These are phyloP conservation scores for Samia ricini DNA, from an alignment of 1,140 invertebrate genomes.

Conservation along the genomic window DNA sequence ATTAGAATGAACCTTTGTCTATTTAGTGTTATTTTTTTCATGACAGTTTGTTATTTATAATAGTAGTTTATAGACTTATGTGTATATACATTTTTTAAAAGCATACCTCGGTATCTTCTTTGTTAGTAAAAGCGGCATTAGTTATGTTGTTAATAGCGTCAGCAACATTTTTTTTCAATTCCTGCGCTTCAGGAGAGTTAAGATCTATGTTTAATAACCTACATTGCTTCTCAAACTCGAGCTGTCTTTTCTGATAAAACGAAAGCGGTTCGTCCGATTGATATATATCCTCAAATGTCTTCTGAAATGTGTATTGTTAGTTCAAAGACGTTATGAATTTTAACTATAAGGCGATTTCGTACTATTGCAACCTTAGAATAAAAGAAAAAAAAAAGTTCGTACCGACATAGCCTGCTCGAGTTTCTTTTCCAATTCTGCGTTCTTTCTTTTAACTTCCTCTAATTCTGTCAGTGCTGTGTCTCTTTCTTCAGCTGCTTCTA, in stretches of 20 bases:
- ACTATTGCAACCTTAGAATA: too few species aligned
- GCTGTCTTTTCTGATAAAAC: conserved; percentile 61
- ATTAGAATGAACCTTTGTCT: too few species aligned
- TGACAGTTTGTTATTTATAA: too few species aligned
- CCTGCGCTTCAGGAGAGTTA: conserved; percentile 57
- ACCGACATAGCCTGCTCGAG: conserved; percentile 80
- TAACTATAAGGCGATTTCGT: not conserved
- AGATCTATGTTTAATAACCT: conserved; percentile 63
- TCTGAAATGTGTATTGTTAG: conserved; percentile 64
- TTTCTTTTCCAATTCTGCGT: conserved; percentile 85
- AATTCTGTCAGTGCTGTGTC: conserved; percentile 86
- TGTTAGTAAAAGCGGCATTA: conserved; percentile 60
- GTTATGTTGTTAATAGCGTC: conserved; percentile 51
- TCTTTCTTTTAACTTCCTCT: conserved; percentile 87
- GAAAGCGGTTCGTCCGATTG: conserved; percentile 60
- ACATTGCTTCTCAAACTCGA: conserved; percentile 67
- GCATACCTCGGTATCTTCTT: conserved; percentile 54
- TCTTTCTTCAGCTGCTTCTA: conserved; percentile 85
- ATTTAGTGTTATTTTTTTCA: too few species aligned
- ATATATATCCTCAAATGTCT: conserved; percentile 51
- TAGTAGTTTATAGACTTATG: not conserved
- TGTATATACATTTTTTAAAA: not conserved
- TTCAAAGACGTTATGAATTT: not conserved
- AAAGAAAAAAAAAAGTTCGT: conserved; percentile 24
- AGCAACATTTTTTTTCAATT: conserved; percentile 42